These are phyloP conservation scores for Meloidogyne exigua DNA, from an alignment of 1,140 invertebrate genomes.

Conservation along the genomic window DNA sequence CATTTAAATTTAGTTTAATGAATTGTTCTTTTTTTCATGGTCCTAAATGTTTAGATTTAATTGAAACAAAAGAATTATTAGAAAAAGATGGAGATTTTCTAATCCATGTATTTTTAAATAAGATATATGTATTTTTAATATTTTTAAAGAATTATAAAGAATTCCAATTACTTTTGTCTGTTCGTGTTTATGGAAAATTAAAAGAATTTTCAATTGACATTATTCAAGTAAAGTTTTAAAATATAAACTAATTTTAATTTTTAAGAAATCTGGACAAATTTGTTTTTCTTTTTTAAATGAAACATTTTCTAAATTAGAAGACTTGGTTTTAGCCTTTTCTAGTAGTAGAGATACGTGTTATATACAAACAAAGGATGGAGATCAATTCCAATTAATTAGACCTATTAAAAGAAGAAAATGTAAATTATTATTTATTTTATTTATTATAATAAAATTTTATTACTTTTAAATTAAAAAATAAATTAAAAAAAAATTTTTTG, in stretches of 20 bases:
- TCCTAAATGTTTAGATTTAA: not conserved
- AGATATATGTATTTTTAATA: not conserved
- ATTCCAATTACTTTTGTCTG: conserved; percentile 16
- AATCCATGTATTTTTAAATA: conserved; percentile 3
- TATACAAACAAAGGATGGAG: conserved; percentile 13
- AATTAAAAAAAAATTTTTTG: not conserved
- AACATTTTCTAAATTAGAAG: not conserved
- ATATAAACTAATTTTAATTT: not conserved
- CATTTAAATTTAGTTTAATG: conserved; percentile 23
- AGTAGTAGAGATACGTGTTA: conserved; percentile 1
- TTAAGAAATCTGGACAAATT: conserved; percentile 11
- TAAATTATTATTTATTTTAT: not conserved
- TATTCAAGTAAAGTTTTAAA: conserved; percentile 6
- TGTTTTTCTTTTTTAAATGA: conserved; percentile 12
- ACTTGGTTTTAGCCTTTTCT: conserved; percentile 17
- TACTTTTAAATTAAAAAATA: not conserved
- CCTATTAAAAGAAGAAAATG: conserved; percentile 5
- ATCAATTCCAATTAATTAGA: conserved; percentile 12
- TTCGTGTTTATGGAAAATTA: conserved; percentile 13
- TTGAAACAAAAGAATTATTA: conserved; percentile 17
- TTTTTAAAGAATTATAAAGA: conserved; percentile 12
- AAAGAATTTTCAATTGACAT: conserved; percentile 15
- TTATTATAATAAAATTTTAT: not conserved
- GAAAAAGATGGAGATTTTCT: conserved; percentile 18
- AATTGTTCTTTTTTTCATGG: conserved; percentile 20